Percentiles rank a stretch among this genome's conserved stretches.
Conservation (phyloP, 2,888 invertebrate species). For the Monopis laevigella region DNA sequence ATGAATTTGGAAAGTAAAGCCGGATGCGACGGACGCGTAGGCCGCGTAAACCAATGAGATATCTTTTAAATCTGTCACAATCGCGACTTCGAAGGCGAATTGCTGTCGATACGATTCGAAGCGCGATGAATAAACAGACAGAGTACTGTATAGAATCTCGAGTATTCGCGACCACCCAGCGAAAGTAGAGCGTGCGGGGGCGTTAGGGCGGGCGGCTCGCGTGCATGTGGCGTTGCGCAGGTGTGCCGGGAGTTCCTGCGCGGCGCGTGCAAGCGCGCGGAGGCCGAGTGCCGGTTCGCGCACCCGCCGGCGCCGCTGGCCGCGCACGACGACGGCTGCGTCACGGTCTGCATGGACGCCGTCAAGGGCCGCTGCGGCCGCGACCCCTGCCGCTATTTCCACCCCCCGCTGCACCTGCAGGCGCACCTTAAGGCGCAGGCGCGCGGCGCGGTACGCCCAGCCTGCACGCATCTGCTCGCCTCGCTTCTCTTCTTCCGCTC, state of each 20-base stretch:
- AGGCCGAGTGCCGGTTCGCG: conserved; percentile 98
- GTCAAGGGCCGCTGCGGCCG: conserved; percentile 98
- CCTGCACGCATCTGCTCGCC: conserved; percentile 44
- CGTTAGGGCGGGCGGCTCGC: conserved; percentile 23
- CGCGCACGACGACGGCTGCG: conserved; percentile 97
- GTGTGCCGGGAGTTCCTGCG: conserved; percentile 99
- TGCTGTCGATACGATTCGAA: too few relatives aligned
- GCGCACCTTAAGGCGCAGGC: conserved; percentile 99
- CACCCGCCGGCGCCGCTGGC: conserved; percentile 97
- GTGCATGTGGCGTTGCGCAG: conserved; percentile 69
- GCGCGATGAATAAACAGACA: too few relatives aligned
- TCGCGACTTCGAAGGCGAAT: too few relatives aligned
- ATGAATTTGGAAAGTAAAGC: neutral
- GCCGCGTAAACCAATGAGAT: too few relatives aligned
- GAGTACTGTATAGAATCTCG: too few relatives aligned
- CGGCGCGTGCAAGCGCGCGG: conserved; percentile 97
- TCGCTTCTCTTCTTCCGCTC: conserved; percentile 61
- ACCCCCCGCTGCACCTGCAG: conserved; percentile 99
- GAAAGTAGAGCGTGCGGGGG: conserved; percentile 11
- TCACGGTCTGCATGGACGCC: conserved; percentile 99
- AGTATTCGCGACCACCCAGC: too few relatives aligned
- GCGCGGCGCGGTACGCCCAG: conserved; percentile 88
- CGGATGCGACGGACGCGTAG: conserved; percentile 13
- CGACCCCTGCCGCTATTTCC: conserved; percentile 99
- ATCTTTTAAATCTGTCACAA: too few relatives aligned